Evolutionary conservation across 2,797 vertebrate genomes (phyloP), one percentile per base, ranked within the genome.

Genomic region (Tarsius wallacei): DNA sequence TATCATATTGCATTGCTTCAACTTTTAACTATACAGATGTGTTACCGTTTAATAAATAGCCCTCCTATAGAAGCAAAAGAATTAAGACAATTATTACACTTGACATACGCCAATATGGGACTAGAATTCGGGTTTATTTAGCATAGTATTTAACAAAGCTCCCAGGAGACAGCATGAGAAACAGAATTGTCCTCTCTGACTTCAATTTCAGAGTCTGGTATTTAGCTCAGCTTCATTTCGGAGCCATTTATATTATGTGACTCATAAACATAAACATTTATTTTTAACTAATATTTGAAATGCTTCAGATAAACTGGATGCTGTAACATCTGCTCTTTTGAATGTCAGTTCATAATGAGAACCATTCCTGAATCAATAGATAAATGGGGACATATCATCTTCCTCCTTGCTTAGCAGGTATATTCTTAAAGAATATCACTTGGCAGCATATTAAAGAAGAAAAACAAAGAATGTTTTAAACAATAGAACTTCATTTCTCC

Each of bases 221-320:
- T 91, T 93, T 97, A 93, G 70, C 63, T 81, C 61, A 83, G 90
- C 95, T 93, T 97, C 42, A 77, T 94, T 94, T 94, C 70, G 42
- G 59, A 95, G 87, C 28, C 83, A 76, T 93, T 87, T 97, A 84
- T 83, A 97, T 71, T 76, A 59, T 84, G 81, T 91, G 90, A 96
- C 93, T 96, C 95, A 97, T 63, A 96, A 96, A 97, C 80, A 70
- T 89, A 96, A 97, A 95, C 90, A 94, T 84, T 97, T 98, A 86
- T 94, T 94, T 97, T 94, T 96, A 93, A 96, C 93, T 91, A 97
- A 93, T 96, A 95, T 86, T 90, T 88, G 47, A 96, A 97, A 83
- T 73, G 78, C 66, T 73, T 89, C 87, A 64, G 70, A 87, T 93
- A 93, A 95, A 89, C 74, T 87, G 47, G 21, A 71, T 91, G 55